Percentiles rank a stretch among this genome's conserved stretches.
phyloP scores from a whole-genome alignment of 2,888 invertebrate genomes.

The Andricus curvator region DNA sequence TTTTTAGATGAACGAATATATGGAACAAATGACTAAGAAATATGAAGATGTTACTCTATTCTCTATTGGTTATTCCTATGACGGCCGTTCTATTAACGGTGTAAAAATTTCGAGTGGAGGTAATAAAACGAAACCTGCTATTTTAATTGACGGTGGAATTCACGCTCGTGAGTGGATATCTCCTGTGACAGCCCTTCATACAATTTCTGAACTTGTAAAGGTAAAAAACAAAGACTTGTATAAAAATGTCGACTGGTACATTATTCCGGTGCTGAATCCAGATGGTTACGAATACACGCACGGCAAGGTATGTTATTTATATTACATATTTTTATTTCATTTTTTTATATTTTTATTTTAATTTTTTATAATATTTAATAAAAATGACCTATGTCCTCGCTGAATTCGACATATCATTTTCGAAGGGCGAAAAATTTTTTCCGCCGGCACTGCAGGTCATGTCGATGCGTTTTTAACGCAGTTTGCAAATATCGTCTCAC shows the following conservation, averaged over 20 bases:
- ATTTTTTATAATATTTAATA: too few relatives aligned
- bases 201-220: conserved; percentile 82
- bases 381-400: too few relatives aligned
- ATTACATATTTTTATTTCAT: neutral
- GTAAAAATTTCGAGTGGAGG: conserved; percentile 81
- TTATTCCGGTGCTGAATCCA: conserved; percentile 85
- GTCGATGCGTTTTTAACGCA: too few relatives aligned
- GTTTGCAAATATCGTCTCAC: too few relatives aligned
- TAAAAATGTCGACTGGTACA: conserved; percentile 83
- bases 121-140: conserved; percentile 79
- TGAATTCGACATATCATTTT: too few relatives aligned
- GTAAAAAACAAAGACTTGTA: conserved; percentile 80
- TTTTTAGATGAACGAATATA: neutral
- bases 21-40: conserved; percentile 64
- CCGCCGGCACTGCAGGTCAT: too few relatives aligned
- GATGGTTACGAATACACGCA: conserved; percentile 85
- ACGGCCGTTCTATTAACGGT: conserved; percentile 77
- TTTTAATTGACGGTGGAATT: conserved; percentile 83
- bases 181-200: conserved; percentile 81
- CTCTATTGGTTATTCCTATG: conserved; percentile 81
- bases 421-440: too few relatives aligned
- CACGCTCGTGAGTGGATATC: conserved; percentile 87
- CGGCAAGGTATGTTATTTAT: conserved; percentile 63
- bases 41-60: conserved; percentile 80
- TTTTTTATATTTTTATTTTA: too few relatives aligned